Evolutionary conservation across 2,113 vertebrate species (phyloP).

Genomic region (Zosterops japonicus): DNA sequence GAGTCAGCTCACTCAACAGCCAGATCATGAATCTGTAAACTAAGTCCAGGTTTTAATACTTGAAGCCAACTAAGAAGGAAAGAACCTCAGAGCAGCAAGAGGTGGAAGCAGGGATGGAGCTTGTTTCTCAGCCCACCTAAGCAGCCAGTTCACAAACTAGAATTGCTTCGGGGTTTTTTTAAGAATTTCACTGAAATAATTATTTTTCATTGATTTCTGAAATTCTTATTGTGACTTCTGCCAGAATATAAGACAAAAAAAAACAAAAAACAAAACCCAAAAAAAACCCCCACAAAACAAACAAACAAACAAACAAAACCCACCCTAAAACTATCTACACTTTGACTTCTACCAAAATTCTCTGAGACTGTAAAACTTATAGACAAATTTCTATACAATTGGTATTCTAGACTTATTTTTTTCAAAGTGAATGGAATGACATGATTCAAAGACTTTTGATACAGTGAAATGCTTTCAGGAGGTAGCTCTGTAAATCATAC

Average conservation of each 20-base stretch:
- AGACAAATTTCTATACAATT: background rate
- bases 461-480: background rate
- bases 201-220: background rate
- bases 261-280: too few species aligned
- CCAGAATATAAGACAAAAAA: too few species aligned
- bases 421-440: background rate
- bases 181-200: background rate
- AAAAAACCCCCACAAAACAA: too few species aligned
- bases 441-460: background rate
- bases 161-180: accelerated
- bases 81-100: background rate
- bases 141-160: background rate
- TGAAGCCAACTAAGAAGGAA: background rate
- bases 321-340: background rate
- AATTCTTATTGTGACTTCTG: background rate
- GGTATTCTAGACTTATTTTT: background rate
- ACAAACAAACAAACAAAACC: too few species aligned
- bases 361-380: background rate
- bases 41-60: background rate
- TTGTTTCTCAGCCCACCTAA: background rate
- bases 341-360: background rate
- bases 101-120: background rate
- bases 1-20: background rate
- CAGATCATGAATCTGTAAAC: background rate
- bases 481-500: background rate